These are phyloP conservation scores for Ctenosaura bakeri DNA, from an alignment of 2,797 vertebrate genomes.

Conservation along the genomic window DNA sequence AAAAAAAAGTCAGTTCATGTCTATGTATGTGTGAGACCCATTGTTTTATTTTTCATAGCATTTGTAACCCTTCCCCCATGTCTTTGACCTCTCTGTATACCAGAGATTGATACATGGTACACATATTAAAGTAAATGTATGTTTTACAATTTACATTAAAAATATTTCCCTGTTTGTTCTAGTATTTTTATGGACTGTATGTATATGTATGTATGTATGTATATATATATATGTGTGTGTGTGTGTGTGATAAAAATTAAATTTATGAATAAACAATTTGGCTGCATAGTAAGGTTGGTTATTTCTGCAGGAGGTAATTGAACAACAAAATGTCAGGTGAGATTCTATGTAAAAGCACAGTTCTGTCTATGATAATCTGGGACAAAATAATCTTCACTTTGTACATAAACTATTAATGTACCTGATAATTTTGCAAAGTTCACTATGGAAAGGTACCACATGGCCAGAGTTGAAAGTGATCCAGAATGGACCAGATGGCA, in stretches of 20 bases:
- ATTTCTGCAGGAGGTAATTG: too few relatives aligned
- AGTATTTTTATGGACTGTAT: constrained; percentile 1
- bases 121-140: constrained; percentile 30
- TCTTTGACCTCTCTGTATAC: constrained; percentile 30
- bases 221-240: too few relatives aligned
- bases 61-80: constrained; percentile 31
- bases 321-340: not conserved
- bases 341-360: not conserved
- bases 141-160: constrained; percentile 33
- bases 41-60: constrained; percentile 38
- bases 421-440: not conserved
- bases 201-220: too few relatives aligned
- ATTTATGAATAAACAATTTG: not conserved
- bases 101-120: constrained; percentile 40
- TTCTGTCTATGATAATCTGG: not conserved
- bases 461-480: not conserved
- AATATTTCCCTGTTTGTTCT: constrained; percentile 28
- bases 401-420: not conserved
- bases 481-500: too few relatives aligned
- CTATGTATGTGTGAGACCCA: not conserved
- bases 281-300: not conserved
- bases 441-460: too few relatives aligned
- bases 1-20: constrained; percentile 19
- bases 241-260: not conserved
- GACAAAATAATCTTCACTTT: not conserved